These are phyloP conservation scores for Pipistrellus kuhlii DNA, from an alignment of 2,797 vertebrate species.

Conservation along the genomic window DNA sequence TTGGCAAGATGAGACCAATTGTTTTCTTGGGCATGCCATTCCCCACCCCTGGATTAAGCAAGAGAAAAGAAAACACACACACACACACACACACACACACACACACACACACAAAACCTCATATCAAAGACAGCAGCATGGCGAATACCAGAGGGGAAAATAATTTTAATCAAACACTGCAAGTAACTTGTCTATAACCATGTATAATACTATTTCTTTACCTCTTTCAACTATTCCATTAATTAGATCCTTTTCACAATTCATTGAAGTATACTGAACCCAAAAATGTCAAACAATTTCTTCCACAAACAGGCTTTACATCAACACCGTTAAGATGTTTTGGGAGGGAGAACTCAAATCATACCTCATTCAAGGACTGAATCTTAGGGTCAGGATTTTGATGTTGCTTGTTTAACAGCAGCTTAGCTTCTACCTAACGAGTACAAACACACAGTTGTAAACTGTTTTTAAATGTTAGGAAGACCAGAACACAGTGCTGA, in stretches of 20 bases:
- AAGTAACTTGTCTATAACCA: neutral
- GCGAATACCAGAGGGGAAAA: neutral
- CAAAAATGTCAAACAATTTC: neutral
- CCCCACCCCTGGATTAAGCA: neutral
- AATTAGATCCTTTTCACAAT: neutral
- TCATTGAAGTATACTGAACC: neutral
- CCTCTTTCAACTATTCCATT: neutral
- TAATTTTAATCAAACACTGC: conserved; percentile 5
- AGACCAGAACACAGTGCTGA: neutral
- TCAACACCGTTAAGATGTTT: neutral
- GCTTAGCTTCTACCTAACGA: neutral
- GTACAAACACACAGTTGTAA: neutral
- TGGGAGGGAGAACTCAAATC: neutral
- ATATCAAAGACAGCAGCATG: neutral
- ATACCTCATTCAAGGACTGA: neutral
- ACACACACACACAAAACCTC: neutral
- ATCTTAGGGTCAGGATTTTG: neutral
- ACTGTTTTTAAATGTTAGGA: neutral
- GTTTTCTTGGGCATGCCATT: too few species aligned
- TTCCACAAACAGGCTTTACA: neutral
- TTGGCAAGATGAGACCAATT: too few species aligned
- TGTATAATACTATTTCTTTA: neutral
- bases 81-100: too few species aligned
- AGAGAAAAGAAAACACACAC: neutral
- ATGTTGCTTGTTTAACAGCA: neutral